These are phyloP conservation scores for Leptura quadrifasciata DNA, from an alignment of 2,888 invertebrate species.

Conservation along the genomic window DNA sequence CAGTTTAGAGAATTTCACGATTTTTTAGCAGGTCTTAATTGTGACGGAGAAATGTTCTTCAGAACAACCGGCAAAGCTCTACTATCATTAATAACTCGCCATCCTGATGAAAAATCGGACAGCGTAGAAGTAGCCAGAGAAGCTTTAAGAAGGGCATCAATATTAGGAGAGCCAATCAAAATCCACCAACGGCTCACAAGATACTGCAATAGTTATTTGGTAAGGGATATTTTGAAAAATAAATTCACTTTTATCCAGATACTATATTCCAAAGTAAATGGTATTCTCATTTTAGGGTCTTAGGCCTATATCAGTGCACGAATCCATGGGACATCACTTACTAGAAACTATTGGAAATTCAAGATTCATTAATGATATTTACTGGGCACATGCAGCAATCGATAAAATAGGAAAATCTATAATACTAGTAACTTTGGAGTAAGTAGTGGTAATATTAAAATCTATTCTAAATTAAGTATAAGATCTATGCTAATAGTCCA, in stretches of 20 bases:
- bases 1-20: not conserved
- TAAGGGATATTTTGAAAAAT: constrained; percentile 65
- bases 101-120: constrained; percentile 76
- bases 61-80: constrained; percentile 82
- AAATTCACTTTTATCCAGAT: not conserved
- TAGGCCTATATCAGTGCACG: constrained; percentile 82
- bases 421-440: constrained; percentile 83
- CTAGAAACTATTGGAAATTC: constrained; percentile 80
- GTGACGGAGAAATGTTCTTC: constrained; percentile 83
- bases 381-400: constrained; percentile 82
- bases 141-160: constrained; percentile 79
- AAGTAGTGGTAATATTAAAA: constrained; percentile 69
- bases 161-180: constrained; percentile 80
- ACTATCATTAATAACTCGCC: constrained; percentile 79
- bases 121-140: constrained; percentile 81
- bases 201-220: constrained; percentile 80
- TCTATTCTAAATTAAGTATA: too few species aligned
- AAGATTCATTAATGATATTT: constrained; percentile 81
- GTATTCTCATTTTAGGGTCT: constrained; percentile 77
- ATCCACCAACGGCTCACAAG: constrained; percentile 82
- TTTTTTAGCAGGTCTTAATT: constrained; percentile 71
- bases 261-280: too few species aligned
- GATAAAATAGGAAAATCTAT: constrained; percentile 79
- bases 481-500: too few species aligned
- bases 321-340: constrained; percentile 82